Conservation (phyloP, 2,797 vertebrate species). For the Amniataba percoides region DNA sequence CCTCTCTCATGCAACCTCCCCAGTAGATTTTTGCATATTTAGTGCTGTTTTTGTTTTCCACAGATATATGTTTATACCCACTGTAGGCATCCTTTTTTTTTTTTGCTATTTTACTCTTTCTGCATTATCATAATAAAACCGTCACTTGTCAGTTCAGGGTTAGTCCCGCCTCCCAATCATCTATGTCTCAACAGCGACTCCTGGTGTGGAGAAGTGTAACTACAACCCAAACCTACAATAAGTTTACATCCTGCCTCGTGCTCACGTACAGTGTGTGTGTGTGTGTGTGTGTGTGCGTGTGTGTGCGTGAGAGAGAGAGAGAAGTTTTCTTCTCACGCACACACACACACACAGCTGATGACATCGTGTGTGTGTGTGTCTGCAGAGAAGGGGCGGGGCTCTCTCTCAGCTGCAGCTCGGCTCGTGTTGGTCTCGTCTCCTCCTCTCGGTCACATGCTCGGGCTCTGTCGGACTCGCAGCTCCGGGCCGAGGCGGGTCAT, state of each 20-base stretch:
- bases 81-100: no score
- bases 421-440: conserved; percentile 50
- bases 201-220: conserved; percentile 24
- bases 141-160: not conserved
- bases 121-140: not conserved
- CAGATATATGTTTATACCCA: not conserved
- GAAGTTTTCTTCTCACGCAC: not conserved
- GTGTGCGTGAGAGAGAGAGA: not conserved
- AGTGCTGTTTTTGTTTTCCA: conserved; percentile 13
- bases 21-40: no score
- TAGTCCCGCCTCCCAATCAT: not conserved
- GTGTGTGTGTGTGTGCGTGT: no score
- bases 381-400: conserved; percentile 45
- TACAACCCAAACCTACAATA: not conserved
- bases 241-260: conserved; percentile 12
- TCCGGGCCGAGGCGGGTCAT: conserved; percentile 71
- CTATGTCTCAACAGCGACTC: conserved; percentile 23
- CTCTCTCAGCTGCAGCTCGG: conserved; percentile 15
- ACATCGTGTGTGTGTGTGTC: no score
- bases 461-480: no score
- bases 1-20: not conserved
- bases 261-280: not conserved
- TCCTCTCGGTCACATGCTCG: conserved; percentile 79
- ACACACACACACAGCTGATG: not conserved
- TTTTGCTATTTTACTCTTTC: not conserved